Evolutionary conservation across 2,888 invertebrate species (phyloP).

Genomic region (Chrysopilus asiliformis): DNA sequence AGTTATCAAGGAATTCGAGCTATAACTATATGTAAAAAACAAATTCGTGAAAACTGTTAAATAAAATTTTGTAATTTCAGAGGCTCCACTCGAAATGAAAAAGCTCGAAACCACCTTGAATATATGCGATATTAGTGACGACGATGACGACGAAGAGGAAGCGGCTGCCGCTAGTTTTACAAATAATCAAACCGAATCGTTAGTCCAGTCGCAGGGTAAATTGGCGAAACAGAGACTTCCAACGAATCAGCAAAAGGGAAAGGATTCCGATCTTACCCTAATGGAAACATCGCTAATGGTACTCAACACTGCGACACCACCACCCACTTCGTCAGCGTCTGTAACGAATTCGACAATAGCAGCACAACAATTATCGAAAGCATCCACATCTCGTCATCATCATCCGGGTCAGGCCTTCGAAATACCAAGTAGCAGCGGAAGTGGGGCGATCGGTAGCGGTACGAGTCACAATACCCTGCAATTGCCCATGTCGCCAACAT

Average conservation of each 20-base stretch:
- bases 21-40: background rate
- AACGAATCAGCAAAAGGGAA: constrained; percentile 22
- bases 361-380: too few species aligned
- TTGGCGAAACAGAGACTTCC: constrained; percentile 29
- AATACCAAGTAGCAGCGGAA: too few species aligned
- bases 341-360: background rate
- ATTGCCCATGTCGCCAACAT: constrained; percentile 1
- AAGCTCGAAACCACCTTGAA: constrained; percentile 29
- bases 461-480: too few species aligned
- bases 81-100: constrained; percentile 29
- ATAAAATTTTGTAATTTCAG: constrained; percentile 13
- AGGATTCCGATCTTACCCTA: constrained; percentile 22
- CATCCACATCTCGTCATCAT: too few species aligned
- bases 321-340: background rate
- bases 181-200: constrained; percentile 11
- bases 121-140: constrained; percentile 29
- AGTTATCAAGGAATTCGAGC: background rate
- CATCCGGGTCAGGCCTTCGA: too few species aligned
- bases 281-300: constrained; percentile 34
- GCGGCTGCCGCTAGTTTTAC: constrained; percentile 5
- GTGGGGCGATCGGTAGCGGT: too few species aligned
- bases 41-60: background rate
- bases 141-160: constrained; percentile 22
- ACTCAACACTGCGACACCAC: constrained; percentile 18
- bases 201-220: constrained; percentile 23